Conservation (phyloP, 2,888 invertebrate species). For the Callosobruchus maculatus region DNA sequence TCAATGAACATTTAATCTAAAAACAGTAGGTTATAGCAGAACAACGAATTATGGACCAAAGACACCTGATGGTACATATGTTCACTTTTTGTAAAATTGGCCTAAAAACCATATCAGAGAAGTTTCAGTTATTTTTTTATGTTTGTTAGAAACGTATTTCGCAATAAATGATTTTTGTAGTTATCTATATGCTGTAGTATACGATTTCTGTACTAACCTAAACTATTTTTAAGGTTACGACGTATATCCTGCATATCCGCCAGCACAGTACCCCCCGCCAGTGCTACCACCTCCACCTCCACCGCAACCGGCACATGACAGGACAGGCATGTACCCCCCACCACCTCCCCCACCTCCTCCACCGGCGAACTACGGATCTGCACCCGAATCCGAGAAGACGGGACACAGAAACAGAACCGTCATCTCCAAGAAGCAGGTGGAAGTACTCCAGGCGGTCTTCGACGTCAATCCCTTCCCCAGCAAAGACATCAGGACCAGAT, state of each 20-base stretch:
- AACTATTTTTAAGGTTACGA: background rate
- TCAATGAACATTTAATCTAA: too few relatives aligned
- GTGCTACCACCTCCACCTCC: background rate
- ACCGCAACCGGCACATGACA: background rate
- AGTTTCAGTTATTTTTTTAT: too few relatives aligned
- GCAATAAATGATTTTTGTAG: too few relatives aligned
- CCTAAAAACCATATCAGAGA: too few relatives aligned
- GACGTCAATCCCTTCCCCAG: conserved; percentile 14
- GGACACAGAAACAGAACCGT: conserved; percentile 12
- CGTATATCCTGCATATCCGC: background rate
- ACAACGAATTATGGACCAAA: too few relatives aligned
- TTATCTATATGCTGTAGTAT: background rate
- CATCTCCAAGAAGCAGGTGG: conserved; percentile 13
- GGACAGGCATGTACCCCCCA: background rate
- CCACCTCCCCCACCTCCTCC: background rate
- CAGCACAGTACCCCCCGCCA: background rate
- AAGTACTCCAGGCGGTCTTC: conserved; percentile 14
- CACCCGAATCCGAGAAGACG: background rate
- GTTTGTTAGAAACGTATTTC: too few relatives aligned
- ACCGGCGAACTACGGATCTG: background rate
- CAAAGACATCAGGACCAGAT: conserved; percentile 7
- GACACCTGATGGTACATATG: too few relatives aligned
- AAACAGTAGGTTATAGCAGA: too few relatives aligned
- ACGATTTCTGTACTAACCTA: background rate
- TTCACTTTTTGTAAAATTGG: too few relatives aligned